Conservation (phyloP, 2,888 invertebrate genomes). For the Clusia tigrina region DNA sequence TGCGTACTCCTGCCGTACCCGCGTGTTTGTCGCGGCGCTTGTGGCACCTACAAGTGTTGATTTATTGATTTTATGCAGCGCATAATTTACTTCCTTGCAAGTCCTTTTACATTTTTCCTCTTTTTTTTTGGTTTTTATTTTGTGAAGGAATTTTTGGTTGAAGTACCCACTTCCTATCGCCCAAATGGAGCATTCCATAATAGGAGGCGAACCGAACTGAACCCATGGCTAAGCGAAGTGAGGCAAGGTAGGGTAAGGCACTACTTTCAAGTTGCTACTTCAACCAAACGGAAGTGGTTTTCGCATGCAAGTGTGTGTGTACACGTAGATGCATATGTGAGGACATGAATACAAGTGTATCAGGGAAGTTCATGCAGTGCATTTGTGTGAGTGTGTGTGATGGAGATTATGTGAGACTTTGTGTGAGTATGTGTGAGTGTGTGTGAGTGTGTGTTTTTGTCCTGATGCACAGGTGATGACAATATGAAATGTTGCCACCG, state of each 20-base stretch:
- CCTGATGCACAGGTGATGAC: conserved; percentile 41
- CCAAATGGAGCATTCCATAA: neutral
- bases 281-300: conserved; percentile 56
- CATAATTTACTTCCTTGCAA: conserved; percentile 53
- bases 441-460: conserved; percentile 26
- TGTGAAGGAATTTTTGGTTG: neutral
- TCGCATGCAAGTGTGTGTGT: conserved; percentile 48
- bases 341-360: conserved; percentile 34
- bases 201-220: conserved; percentile 1
- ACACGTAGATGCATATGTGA: conserved; percentile 33
- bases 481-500: conserved; percentile 44
- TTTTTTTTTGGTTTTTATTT: neutral
- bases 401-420: too few relatives aligned
- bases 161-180: neutral
- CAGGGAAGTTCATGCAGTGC: conserved; percentile 9
- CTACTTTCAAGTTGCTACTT: neutral
- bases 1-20: too few relatives aligned
- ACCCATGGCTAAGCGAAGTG: too few relatives aligned
- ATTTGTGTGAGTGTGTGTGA: conserved; percentile 10
- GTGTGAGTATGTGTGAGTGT: conserved; percentile 19
- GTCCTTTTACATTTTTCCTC: conserved; percentile 45
- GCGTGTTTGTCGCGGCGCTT: neutral
- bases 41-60: conserved; percentile 44
- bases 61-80: conserved; percentile 56
- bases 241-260: too few relatives aligned